phyloP scores from a whole-genome alignment of 2,113 vertebrate genomes.

The Thermophis baileyi region DNA sequence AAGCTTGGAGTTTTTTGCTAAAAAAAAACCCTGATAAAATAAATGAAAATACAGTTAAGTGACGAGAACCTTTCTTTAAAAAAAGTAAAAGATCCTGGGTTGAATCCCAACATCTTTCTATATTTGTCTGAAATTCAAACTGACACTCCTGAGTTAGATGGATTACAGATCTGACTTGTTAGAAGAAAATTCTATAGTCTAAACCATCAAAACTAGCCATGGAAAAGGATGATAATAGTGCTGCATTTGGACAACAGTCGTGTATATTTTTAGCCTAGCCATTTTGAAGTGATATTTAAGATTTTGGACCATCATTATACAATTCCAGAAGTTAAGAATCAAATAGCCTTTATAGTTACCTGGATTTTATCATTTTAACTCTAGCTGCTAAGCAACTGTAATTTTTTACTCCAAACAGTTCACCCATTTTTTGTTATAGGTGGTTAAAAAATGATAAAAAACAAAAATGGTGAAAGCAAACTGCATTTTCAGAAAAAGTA shows the following conservation, averaged over 20 bases:
- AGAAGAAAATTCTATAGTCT: background rate
- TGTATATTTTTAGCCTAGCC: background rate
- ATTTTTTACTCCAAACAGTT: background rate
- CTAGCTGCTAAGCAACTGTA: background rate
- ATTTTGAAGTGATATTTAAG: background rate
- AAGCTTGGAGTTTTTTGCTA: background rate
- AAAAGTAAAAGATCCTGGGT: background rate
- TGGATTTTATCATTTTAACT: background rate
- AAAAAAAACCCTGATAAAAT: background rate
- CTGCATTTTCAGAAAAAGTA: too few species aligned
- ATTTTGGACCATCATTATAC: conserved; percentile 30
- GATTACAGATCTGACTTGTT: background rate
- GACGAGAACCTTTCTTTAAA: background rate
- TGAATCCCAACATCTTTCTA: background rate
- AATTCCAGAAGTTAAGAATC: conserved; percentile 21
- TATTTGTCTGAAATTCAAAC: background rate
- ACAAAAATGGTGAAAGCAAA: background rate
- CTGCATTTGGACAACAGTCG: background rate
- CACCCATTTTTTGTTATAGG: background rate
- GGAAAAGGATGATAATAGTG: background rate
- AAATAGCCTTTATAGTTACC: conserved; percentile 9
- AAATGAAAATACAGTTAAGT: background rate
- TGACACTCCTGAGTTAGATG: background rate
- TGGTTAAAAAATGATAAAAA: background rate
- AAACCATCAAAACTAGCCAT: background rate